Conservation (phyloP, 2,888 invertebrate species). For the Caenorhabditis virilis region DNA sequence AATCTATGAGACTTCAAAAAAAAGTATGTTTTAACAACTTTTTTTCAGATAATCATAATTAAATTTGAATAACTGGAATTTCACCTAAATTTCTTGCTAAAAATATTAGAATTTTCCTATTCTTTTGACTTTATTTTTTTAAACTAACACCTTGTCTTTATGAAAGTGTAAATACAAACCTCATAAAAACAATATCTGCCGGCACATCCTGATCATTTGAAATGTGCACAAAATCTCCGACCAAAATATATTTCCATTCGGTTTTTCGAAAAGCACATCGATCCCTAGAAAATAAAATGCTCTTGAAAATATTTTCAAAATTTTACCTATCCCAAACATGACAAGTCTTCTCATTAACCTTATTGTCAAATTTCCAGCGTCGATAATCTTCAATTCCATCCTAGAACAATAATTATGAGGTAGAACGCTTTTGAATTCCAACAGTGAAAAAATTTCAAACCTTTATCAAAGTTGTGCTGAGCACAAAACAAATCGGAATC, state of each 20-base stretch:
- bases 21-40: too few species aligned
- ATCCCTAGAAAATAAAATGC: too few species aligned
- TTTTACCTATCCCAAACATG: constrained; percentile 79
- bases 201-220: constrained; percentile 95
- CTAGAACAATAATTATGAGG: constrained; percentile 70
- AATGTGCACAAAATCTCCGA: constrained; percentile 91
- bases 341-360: constrained; percentile 90
- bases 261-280: constrained; percentile 55
- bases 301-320: too few species aligned
- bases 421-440: not conserved
- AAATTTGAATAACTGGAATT: too few species aligned
- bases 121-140: too few species aligned
- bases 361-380: constrained; percentile 85
- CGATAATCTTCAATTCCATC: constrained; percentile 95
- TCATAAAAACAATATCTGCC: constrained; percentile 81
- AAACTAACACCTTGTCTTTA: too few species aligned
- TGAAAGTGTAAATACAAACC: too few species aligned
- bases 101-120: too few species aligned
- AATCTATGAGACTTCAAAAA: too few species aligned
- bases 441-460: too few species aligned
- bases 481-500: constrained; percentile 90
- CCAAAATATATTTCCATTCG: constrained; percentile 84
- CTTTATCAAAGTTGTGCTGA: constrained; percentile 87
- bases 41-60: too few species aligned
- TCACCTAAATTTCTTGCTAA: too few species aligned